phyloP scores from a whole-genome alignment of 2,113 vertebrate species.

The Bubo bubo region DNA sequence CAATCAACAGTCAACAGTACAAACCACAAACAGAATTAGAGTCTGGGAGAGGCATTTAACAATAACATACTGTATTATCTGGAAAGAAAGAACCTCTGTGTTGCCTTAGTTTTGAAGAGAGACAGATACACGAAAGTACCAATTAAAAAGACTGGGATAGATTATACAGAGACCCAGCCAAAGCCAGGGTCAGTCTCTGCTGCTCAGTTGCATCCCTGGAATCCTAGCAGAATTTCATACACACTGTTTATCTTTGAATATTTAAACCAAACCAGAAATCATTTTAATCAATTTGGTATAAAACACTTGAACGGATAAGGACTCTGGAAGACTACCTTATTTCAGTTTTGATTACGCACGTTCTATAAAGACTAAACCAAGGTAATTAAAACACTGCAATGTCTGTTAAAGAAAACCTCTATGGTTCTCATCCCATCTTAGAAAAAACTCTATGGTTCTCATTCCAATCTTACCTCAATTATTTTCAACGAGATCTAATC shows the following conservation, averaged over 20 bases:
- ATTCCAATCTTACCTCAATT: background rate
- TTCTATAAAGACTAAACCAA: background rate
- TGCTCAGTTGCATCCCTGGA: background rate
- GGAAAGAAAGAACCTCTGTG: constrained; percentile 14
- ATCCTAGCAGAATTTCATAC: background rate
- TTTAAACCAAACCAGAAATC: background rate
- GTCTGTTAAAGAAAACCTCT: background rate
- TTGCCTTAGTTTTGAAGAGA: constrained; percentile 45
- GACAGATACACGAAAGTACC: constrained; percentile 9
- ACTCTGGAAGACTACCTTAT: background rate
- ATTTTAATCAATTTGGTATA: background rate
- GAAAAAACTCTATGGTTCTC: background rate
- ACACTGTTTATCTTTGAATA: background rate
- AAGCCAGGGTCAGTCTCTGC: background rate
- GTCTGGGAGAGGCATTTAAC: constrained; percentile 68
- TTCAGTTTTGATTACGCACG: background rate
- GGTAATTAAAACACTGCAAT: background rate
- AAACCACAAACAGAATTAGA: constrained; percentile 75
- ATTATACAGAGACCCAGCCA: background rate
- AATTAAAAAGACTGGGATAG: constrained; percentile 15
- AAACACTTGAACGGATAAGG: background rate
- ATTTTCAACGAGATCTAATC: background rate
- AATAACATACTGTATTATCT: constrained; percentile 65
- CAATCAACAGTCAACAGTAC: constrained; percentile 78
- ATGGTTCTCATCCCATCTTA: too few relatives aligned